These are phyloP conservation scores for Otis tarda DNA, from an alignment of 2,113 vertebrate species.

Conservation along the genomic window DNA sequence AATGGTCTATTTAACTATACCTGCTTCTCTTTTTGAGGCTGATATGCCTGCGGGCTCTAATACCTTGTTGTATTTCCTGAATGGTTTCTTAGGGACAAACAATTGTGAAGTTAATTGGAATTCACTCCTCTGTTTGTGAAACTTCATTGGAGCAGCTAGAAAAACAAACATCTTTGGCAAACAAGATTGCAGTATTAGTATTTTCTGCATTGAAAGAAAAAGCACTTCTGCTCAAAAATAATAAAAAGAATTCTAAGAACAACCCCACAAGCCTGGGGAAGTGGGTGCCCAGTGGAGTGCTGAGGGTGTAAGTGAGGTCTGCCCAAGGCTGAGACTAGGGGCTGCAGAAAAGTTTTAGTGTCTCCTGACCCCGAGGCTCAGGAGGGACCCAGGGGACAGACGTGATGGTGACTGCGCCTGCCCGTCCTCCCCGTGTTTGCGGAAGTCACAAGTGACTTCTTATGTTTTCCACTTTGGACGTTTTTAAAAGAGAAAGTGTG, in stretches of 20 bases:
- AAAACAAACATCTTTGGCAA: slow-evolving; percentile 40
- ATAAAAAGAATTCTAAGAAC: not conserved
- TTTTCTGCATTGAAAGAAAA: not conserved
- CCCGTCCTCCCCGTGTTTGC: accelerated
- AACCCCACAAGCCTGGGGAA: not conserved
- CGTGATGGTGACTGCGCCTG: no score
- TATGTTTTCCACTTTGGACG: accelerated
- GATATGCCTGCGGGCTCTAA: not conserved
- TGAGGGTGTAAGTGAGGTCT: not conserved
- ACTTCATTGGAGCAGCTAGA: slow-evolving; percentile 35
- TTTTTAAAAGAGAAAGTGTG: not conserved
- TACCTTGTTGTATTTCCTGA: not conserved
- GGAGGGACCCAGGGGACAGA: not conserved
- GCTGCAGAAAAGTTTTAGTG: not conserved
- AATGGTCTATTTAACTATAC: slow-evolving; percentile 13
- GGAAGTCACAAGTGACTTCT: accelerated
- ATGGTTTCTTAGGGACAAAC: slow-evolving; percentile 51
- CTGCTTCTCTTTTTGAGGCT: not conserved
- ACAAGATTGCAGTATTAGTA: not conserved
- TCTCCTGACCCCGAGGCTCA: not conserved
- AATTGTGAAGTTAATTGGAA: slow-evolving; percentile 57
- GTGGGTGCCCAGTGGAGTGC: not conserved
- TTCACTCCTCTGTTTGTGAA: slow-evolving; percentile 4
- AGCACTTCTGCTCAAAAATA: not conserved
- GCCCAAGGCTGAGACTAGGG: not conserved